phyloP scores from a whole-genome alignment of 2,113 vertebrate species.

The Laterallus jamaicensis region DNA sequence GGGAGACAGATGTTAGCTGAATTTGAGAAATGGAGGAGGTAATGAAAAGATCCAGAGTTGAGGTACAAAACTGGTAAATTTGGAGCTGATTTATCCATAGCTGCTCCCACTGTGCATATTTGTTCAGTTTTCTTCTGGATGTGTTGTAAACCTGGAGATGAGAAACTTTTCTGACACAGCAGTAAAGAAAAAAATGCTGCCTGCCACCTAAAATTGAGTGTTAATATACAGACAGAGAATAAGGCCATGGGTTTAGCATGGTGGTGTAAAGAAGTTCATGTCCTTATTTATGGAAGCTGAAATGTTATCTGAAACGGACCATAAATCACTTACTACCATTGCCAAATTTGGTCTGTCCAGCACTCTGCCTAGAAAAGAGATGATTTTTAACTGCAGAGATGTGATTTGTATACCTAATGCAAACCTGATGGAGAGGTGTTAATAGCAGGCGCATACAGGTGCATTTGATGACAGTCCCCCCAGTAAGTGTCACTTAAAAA shows the following conservation, averaged over 20 bases:
- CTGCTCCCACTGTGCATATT: neutral
- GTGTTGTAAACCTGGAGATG: neutral
- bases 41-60: neutral
- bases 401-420: neutral
- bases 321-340: neutral
- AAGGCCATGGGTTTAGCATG: neutral
- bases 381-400: neutral
- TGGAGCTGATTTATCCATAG: neutral
- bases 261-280: neutral
- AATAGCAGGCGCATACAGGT: neutral
- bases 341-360: neutral
- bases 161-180: neutral
- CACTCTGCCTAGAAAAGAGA: neutral
- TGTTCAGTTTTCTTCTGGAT: neutral
- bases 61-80: neutral
- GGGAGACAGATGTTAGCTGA: neutral
- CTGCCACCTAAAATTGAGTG: neutral
- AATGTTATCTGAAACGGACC: neutral
- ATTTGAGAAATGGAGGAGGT: neutral
- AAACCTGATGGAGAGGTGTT: neutral
- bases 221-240: neutral
- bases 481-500: neutral
- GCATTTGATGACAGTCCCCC: neutral
- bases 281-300: conserved; percentile 19
- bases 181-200: neutral